Evolutionary conservation across 1,140 invertebrate species (phyloP).

Genomic region (Mylabris phalerata): DNA sequence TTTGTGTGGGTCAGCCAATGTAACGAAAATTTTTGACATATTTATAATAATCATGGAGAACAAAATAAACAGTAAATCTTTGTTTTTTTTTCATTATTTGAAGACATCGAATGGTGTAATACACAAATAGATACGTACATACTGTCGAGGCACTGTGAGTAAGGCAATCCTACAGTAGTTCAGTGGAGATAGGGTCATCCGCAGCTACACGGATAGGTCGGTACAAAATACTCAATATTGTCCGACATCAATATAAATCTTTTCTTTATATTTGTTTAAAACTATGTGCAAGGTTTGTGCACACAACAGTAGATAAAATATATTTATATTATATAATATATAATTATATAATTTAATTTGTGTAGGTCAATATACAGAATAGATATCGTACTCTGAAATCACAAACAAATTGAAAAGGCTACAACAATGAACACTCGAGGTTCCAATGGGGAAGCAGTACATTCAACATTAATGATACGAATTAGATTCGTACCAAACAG

Average conservation of each 20-base stretch:
- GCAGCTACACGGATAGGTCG: slow-evolving; percentile 28
- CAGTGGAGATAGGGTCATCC: slow-evolving; percentile 41
- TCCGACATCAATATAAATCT: no score
- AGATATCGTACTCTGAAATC: slow-evolving; percentile 38
- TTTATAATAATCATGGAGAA: no score
- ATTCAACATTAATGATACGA: slow-evolving; percentile 31
- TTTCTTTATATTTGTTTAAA: slow-evolving; percentile 24
- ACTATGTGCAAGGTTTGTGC: slow-evolving; percentile 44
- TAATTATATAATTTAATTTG: slow-evolving; percentile 38
- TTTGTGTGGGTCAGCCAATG: no score
- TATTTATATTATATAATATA: slow-evolving; percentile 39
- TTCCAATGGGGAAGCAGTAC: slow-evolving; percentile 40
- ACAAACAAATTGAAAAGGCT: slow-evolving; percentile 41
- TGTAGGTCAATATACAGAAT: slow-evolving; percentile 40
- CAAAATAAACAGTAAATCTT: not conserved
- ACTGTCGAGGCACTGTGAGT: slow-evolving; percentile 45
- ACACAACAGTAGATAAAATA: slow-evolving; percentile 45
- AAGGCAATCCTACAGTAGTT: slow-evolving; percentile 44
- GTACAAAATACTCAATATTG: slow-evolving; percentile 8
- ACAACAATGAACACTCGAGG: slow-evolving; percentile 42
- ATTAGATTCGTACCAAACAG: slow-evolving; percentile 11
- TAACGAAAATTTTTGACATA: no score
- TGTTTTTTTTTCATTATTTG: slow-evolving; percentile 4
- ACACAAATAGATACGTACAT: slow-evolving; percentile 43
- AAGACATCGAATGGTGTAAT: slow-evolving; percentile 33